phyloP scores from a whole-genome alignment of 92 coral and sea anemone species.

The Actinostola sp. region DNA sequence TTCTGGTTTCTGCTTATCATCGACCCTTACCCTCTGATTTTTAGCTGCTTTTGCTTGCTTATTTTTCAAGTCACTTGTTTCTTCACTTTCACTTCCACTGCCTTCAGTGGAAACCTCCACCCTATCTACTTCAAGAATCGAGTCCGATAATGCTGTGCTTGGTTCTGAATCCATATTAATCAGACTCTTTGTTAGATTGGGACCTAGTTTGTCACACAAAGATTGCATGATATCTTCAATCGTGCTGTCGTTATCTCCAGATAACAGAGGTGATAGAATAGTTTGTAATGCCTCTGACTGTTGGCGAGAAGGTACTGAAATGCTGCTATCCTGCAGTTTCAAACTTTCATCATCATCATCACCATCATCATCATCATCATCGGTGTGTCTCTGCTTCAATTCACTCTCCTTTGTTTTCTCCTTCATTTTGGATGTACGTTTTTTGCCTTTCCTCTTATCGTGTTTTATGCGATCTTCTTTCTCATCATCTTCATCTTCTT shows the following conservation, averaged over 20 bases:
- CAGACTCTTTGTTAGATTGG: conserved; percentile 19
- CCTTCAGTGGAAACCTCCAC: background rate
- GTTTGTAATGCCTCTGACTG: background rate
- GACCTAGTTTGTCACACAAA: conserved; percentile 24
- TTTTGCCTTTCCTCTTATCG: conserved; percentile 26
- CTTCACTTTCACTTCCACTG: background rate
- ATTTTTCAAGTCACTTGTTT: background rate
- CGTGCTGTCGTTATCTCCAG: conserved; percentile 8
- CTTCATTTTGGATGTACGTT: conserved; percentile 17
- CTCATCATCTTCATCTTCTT: background rate
- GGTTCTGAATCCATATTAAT: conserved; percentile 3
- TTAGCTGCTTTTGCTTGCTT: no score
- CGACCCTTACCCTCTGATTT: background rate
- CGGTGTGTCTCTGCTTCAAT: background rate
- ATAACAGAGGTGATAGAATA: background rate
- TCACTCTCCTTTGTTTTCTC: background rate
- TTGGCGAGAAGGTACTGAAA: background rate
- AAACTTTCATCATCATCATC: background rate
- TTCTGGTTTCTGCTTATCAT: background rate
- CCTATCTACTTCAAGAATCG: background rate
- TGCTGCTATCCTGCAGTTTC: background rate
- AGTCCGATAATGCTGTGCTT: background rate
- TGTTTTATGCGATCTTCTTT: conserved; percentile 22
- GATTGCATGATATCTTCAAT: conserved; percentile 15
- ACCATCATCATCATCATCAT: background rate